Base-by-base conservation (phyloP, 2,888 invertebrate species). In the Anthrax anthrax region DNA sequence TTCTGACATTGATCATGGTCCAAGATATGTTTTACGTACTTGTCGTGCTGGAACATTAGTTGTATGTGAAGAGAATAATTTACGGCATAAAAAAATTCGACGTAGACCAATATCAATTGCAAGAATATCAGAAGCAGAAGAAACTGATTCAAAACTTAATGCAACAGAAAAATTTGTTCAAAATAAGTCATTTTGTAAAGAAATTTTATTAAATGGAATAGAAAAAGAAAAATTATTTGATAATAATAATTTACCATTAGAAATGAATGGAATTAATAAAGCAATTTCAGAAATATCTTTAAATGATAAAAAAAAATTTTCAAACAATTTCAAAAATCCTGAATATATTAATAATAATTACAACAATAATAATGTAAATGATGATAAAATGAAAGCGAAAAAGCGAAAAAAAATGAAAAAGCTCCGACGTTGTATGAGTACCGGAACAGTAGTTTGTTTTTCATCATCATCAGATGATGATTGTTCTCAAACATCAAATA, bases 41-140 rank as follows among this genome's bases (percentile, higher is more conserved):
- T 69, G 72, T 56, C 70, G 70, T 50, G 74, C 74, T 14, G 75
- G 75, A 27, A 74, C 74, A 34, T 58, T 75, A 51, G 62, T 75
- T 47, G 67, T 75, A 45, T 65, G 68, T 44, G 70, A 73, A 47
- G 73, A 74, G 46, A 70, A 64, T 58, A 70, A 64, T 58, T 67
- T 70, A 39, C 56, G 52, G 46, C 57, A 58, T 49, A 62, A 63
- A 17, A 56, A 60, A 42, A 54, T 59, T 38, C 55, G 62, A 10
- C 62, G 67, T 9, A 58, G 67, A 16, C 58, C 53, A 9, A 54
- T 27, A 18, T 37, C 41, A 27, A 42, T 37, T 37, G 17, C 46
- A 8, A 18, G 37, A 42, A 46, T 46, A 18, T 46, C 42, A 13
- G 46, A 46, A 36, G 34, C 23, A 12, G 42, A 46, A 18, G 41